Conservation (phyloP, 2,888 invertebrate species). For the Gari tellinella region DNA sequence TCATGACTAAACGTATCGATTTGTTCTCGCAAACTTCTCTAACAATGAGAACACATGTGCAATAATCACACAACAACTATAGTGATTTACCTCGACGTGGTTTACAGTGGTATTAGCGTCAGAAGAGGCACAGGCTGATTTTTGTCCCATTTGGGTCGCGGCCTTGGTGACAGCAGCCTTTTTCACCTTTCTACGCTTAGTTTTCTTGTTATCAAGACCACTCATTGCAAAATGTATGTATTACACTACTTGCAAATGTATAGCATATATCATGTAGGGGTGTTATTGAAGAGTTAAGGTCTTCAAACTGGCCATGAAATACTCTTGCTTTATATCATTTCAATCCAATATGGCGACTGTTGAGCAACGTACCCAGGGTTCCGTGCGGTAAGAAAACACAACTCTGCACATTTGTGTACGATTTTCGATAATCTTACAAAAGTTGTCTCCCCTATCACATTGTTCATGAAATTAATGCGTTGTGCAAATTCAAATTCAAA, state of each 20-base stretch:
- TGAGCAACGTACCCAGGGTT: too few species aligned
- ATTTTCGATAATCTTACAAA: too few species aligned
- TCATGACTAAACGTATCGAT: too few species aligned
- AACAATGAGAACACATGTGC: too few species aligned
- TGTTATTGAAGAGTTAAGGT: constrained; percentile 27
- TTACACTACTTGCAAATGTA: not conserved
- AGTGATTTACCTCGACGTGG: constrained; percentile 60
- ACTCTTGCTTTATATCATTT: constrained; percentile 27
- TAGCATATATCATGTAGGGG: constrained; percentile 26
- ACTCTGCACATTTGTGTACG: not conserved
- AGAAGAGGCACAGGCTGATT: constrained; percentile 2
- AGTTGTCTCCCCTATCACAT: too few species aligned
- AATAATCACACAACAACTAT: not conserved
- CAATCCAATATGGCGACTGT: constrained; percentile 70
- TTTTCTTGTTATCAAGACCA: constrained; percentile 73
- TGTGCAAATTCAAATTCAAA: too few species aligned
- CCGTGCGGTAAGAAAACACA: constrained; percentile 4
- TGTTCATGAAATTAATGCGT: too few species aligned
- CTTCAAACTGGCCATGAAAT: constrained; percentile 4
- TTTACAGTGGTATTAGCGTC: constrained; percentile 31
- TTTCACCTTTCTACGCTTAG: constrained; percentile 76
- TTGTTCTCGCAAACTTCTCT: too few species aligned
- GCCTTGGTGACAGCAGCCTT: constrained; percentile 72
- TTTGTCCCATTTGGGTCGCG: constrained; percentile 52
- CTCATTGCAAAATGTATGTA: constrained; percentile 64